Evolutionary conservation across 2,113 vertebrate genomes (phyloP).

Genomic region (Protobothrops flavoviridis): DNA sequence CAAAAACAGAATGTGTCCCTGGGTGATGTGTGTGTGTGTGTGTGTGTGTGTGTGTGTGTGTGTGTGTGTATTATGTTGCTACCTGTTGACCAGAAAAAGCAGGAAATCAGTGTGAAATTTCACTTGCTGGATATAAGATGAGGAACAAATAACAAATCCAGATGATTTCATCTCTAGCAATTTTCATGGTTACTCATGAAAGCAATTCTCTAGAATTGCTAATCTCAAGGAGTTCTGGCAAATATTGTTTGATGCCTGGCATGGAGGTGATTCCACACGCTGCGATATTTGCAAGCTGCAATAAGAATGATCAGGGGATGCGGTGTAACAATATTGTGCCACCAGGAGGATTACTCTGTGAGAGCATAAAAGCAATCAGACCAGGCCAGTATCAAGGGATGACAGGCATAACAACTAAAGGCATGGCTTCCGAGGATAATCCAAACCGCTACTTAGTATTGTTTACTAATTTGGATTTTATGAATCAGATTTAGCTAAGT

Average conservation of each 20-base stretch:
- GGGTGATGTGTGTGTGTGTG: not conserved
- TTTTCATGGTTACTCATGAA: conserved; percentile 37
- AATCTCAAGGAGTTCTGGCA: conserved; percentile 34
- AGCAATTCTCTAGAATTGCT: conserved; percentile 21
- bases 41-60: not conserved
- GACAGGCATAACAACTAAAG: not conserved
- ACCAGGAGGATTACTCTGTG: conserved; percentile 13
- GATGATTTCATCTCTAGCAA: conserved; percentile 33
- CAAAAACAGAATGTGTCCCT: not conserved
- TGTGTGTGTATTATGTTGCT: not conserved
- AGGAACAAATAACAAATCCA: conserved; percentile 37
- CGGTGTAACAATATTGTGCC: conserved; percentile 15
- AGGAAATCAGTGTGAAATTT: conserved; percentile 48
- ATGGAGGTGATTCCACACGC: conserved; percentile 12
- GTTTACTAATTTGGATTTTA: not conserved
- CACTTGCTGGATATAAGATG: conserved; percentile 30
- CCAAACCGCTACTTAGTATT: not conserved
- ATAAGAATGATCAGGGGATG: not conserved
- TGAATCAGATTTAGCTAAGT: not conserved
- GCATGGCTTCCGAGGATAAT: not conserved
- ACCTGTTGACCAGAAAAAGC: conserved; percentile 23
- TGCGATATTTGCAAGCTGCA: conserved; percentile 48
- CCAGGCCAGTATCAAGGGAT: conserved; percentile 26
- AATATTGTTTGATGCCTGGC: conserved; percentile 43
- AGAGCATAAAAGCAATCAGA: conserved; percentile 29